Conservation (phyloP, 23 tunicate species). For the Diplosoma virens region DNA sequence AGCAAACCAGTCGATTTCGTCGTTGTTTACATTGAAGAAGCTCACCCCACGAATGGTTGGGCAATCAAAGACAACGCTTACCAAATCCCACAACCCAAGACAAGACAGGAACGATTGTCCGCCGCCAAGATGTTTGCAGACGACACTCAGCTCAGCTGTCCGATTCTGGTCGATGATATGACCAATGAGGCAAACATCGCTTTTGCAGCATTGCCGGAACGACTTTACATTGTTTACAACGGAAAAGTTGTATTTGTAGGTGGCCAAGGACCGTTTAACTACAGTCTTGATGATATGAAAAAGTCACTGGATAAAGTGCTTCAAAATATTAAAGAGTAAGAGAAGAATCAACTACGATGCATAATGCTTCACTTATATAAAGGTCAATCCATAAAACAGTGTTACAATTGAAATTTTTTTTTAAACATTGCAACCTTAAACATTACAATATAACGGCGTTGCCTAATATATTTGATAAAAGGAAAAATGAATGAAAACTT, state of each 20-base stretch:
- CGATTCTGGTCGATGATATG: slow-evolving; percentile 38
- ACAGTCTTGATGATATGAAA: no score
- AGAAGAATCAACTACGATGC: no score
- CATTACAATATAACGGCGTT: no score
- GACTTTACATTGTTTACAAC: slow-evolving; percentile 33
- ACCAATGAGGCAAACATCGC: slow-evolving; percentile 38
- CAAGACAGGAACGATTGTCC: background rate
- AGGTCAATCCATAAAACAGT: no score
- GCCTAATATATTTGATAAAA: no score
- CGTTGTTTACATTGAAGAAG: slow-evolving; percentile 52
- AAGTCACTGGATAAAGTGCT: no score
- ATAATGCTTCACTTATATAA: no score
- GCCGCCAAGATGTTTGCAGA: slow-evolving; percentile 43
- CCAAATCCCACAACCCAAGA: slow-evolving; percentile 16
- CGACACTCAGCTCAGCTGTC: slow-evolving; percentile 23
- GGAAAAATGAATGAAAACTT: no score
- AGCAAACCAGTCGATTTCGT: slow-evolving; percentile 54
- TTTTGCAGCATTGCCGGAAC: slow-evolving; percentile 56
- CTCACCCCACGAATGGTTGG: slow-evolving; percentile 50
- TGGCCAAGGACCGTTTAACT: slow-evolving; percentile 30
- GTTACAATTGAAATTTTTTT: no score
- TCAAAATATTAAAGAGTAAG: no score
- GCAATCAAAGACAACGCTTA: slow-evolving; percentile 10
- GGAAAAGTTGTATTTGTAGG: slow-evolving; percentile 38
- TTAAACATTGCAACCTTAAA: no score